A percentile compares a stretch with the other conserved stretches of the same genome.
These are phyloP conservation scores for Cryptotis parvus DNA, from an alignment of 2,113 vertebrate species.

Conservation along the genomic window DNA sequence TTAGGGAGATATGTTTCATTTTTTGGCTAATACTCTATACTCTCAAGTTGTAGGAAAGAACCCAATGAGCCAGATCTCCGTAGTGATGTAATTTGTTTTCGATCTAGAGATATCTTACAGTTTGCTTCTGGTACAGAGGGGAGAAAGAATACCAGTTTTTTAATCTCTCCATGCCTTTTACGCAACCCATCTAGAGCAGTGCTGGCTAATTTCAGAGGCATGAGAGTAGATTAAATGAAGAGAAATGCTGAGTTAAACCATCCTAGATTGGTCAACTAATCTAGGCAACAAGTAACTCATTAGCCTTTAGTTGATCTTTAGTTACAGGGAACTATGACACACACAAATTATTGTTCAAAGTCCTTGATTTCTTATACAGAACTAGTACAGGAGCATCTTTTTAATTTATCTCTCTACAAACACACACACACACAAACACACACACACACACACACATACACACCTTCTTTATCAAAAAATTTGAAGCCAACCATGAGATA, in stretches of 20 bases:
- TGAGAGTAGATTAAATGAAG: background rate
- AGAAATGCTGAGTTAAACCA: background rate
- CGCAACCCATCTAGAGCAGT: background rate
- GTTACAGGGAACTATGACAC: background rate
- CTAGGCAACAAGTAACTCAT: no score
- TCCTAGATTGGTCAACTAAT: background rate
- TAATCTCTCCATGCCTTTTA: background rate
- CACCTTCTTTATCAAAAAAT: background rate
- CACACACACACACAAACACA: background rate
- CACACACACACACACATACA: no score
- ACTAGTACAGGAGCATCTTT: background rate
- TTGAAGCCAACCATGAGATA: no score
- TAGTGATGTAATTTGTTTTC: background rate
- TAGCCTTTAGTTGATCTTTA: background rate
- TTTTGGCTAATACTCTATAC: background rate
- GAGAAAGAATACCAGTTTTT: background rate
- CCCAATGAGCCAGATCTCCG: background rate
- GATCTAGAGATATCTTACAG: no score
- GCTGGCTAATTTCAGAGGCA: background rate
- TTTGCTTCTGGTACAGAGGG: background rate
- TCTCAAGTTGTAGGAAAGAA: background rate
- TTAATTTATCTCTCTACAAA: background rate
- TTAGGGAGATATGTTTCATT: background rate
- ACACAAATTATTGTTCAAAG: background rate
- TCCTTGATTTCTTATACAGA: background rate